phyloP scores from a whole-genome alignment of 2,113 vertebrate genomes.

The Columbina picui region DNA sequence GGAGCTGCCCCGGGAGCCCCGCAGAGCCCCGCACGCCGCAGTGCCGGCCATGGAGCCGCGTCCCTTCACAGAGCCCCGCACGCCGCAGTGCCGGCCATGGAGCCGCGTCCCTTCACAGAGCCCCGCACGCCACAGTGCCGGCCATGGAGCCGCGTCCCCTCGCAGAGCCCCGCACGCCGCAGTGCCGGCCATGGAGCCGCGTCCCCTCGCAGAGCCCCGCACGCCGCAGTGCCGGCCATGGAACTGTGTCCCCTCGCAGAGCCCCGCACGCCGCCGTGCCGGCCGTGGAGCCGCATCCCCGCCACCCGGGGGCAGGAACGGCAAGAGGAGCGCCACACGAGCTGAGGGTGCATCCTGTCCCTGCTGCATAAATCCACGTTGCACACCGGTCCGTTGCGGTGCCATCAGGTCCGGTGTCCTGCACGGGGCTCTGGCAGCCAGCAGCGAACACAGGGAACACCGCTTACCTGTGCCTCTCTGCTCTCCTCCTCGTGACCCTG shows the following conservation, averaged over 20 bases:
- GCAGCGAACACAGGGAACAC: neutral
- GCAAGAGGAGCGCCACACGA: accelerated
- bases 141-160: neutral
- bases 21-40: neutral
- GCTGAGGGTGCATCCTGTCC: accelerated
- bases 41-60: neutral
- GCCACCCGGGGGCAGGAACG: neutral
- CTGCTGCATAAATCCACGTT: neutral
- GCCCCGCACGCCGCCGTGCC: neutral
- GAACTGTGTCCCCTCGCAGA: neutral
- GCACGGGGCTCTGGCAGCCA: accelerated
- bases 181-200: neutral
- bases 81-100: neutral
- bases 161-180: neutral
- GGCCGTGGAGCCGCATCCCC: neutral
- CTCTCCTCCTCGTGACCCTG: neutral
- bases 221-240: neutral
- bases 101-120: neutral
- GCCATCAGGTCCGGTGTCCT: accelerated
- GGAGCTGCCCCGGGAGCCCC: neutral
- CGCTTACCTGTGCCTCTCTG: neutral
- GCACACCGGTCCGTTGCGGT: accelerated
- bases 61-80: neutral
- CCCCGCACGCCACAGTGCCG: neutral
- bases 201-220: neutral